Base-by-base conservation (phyloP, 2,888 invertebrate genomes). In the Liopterus haemorrhoidalis region DNA sequence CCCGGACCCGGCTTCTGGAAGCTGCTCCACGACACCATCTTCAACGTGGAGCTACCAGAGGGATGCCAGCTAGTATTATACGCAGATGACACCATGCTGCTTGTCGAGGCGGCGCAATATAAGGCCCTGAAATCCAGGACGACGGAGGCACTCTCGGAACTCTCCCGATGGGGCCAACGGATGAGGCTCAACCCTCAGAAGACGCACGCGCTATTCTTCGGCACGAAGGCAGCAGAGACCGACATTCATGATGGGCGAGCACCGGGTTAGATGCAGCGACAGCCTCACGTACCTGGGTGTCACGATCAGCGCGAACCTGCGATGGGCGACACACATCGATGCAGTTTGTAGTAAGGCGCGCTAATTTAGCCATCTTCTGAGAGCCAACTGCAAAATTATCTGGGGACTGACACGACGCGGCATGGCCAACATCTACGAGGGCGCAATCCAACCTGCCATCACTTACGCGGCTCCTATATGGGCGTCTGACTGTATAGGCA, bases 51-150 rank as follows among this genome's bases (percentile, higher is more conserved):
- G 4, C 14, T 49, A 24, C 41, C 37, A 2, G 30, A 22, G 14
- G 42, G 36, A 4, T 33, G 36, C 44, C 27, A 49, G 14, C 28
- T 48, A 8, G 22, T 47, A 11, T 43, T 41, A 1, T 48, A 24
- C 33, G 48, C 48, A 20, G 48, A 48, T 36, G 49, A 49, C 20
- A 48, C 37, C 2, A 38, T 44, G 19, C n/a, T n/a, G n/a, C n/a
- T n/a, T n/a, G n/a, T n/a, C n/a, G n/a, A n/a, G n/a, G n/a, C n/a
- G n/a, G n/a, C n/a, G n/a, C n/a, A n/a, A n/a, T n/a, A n/a, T n/a
- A n/a, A n/a, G n/a, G n/a, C n/a, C n/a, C n/a, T n/a, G n/a, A n/a
- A n/a, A n/a, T n/a, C n/a, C n/a, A n/a, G n/a, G n/a, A n/a, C n/a
- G n/a, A n/a, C n/a, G n/a, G n/a, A n/a, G n/a, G n/a, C n/a, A n/a